Conservation (phyloP, 2,797 vertebrate genomes). For the Acrocephalus scirpaceus region DNA sequence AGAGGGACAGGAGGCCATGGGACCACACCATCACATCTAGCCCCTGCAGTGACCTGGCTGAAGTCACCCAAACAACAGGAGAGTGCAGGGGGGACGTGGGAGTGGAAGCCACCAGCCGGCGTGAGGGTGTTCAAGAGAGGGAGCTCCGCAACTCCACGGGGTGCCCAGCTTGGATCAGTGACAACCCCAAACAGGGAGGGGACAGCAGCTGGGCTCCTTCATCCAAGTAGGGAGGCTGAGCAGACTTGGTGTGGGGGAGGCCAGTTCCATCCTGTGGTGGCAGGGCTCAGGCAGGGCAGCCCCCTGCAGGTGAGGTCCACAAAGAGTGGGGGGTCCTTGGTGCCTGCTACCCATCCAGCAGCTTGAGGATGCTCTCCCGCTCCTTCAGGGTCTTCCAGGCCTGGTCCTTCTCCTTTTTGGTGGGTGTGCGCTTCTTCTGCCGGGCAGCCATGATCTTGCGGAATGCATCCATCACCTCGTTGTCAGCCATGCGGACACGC, state of each 20-base stretch:
- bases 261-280: accelerated
- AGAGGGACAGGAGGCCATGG: background rate
- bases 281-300: background rate
- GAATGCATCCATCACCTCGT: conserved; percentile 97
- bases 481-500: conserved; percentile 93
- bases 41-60: background rate
- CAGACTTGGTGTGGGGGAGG: background rate
- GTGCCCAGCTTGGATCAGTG: background rate
- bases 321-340: background rate
- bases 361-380: conserved; percentile 94
- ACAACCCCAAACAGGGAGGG: background rate
- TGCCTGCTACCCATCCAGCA: conserved; percentile 83
- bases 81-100: accelerated
- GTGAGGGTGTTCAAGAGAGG: background rate
- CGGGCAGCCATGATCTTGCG: conserved; percentile 97
- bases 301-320: background rate
- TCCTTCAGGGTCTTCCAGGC: conserved; percentile 98
- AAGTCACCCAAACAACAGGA: background rate
- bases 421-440: conserved; percentile 97
- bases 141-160: background rate
- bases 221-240: background rate
- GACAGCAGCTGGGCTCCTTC: background rate
- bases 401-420: conserved; percentile 98
- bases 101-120: background rate
- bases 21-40: accelerated